Conservation (phyloP, 2,113 vertebrate species). For the Dendrocopos noguchii region DNA sequence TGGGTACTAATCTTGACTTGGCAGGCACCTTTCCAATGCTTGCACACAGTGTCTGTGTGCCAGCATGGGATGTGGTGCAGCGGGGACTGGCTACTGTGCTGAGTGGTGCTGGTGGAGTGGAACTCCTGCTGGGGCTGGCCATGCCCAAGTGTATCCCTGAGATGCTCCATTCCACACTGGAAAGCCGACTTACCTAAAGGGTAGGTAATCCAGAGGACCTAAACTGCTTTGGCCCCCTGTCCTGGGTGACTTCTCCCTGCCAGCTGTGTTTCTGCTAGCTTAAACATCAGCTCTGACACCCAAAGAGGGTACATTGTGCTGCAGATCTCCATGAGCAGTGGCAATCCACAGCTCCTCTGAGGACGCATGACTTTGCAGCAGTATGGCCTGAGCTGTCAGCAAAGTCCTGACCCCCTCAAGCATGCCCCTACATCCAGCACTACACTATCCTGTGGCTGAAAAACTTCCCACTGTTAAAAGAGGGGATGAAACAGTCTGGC, state of each 20-base stretch:
- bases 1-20: background rate
- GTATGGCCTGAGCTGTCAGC: background rate
- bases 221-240: background rate
- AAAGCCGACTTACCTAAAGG: background rate
- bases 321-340: accelerated
- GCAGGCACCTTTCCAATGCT: background rate
- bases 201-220: background rate
- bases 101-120: background rate
- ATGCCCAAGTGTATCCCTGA: background rate
- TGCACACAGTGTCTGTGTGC: background rate
- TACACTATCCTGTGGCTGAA: background rate
- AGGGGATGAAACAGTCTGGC: background rate
- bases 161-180: background rate
- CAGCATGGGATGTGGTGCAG: accelerated
- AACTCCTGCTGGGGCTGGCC: accelerated
- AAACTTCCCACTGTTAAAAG: background rate
- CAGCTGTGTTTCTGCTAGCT: background rate
- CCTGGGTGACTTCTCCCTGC: background rate
- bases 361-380: background rate
- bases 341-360: background rate
- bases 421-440: background rate
- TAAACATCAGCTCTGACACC: background rate
- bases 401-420: background rate
- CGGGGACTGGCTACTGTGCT: background rate
- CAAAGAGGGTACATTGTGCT: accelerated